These are phyloP conservation scores for Glossophaga mutica DNA, from an alignment of 2,797 vertebrate genomes.

Conservation along the genomic window DNA sequence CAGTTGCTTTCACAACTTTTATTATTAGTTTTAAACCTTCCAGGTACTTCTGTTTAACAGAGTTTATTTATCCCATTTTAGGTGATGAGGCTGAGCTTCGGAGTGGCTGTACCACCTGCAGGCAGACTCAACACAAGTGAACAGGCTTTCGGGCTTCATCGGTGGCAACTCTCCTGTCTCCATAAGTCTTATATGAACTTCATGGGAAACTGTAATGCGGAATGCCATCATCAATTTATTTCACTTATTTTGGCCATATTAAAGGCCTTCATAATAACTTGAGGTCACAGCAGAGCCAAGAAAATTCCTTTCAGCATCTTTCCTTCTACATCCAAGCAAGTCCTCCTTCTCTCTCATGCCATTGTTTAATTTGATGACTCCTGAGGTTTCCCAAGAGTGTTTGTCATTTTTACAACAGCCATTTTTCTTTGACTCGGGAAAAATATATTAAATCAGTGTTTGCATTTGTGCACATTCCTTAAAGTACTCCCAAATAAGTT, in stretches of 20 bases:
- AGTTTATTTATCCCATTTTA: neutral
- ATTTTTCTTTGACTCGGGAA: conserved; percentile 72
- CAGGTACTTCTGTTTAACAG: neutral
- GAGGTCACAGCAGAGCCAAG: neutral
- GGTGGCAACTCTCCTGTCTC: neutral
- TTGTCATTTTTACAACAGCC: conserved; percentile 60
- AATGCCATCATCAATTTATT: neutral
- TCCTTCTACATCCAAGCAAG: neutral
- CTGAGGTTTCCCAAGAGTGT: conserved; percentile 31
- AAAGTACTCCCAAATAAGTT: conserved; percentile 78
- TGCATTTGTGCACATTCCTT: conserved; percentile 72
- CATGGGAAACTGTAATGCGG: neutral
- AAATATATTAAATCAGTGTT: conserved; percentile 76
- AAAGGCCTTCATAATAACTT: neutral
- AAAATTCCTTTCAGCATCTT: neutral
- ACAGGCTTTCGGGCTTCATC: neutral
- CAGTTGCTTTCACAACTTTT: neutral
- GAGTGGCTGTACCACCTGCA: neutral
- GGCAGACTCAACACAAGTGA: neutral
- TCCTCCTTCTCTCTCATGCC: neutral
- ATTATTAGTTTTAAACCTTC: neutral
- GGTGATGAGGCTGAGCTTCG: neutral
- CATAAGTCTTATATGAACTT: neutral
- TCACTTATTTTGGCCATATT: neutral
- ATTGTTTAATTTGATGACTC: conserved; percentile 55